Evolutionary conservation across 2,888 invertebrate species (phyloP), one percentile per base, ranked within the genome.

Genomic region (Lepidonotus clava): DNA sequence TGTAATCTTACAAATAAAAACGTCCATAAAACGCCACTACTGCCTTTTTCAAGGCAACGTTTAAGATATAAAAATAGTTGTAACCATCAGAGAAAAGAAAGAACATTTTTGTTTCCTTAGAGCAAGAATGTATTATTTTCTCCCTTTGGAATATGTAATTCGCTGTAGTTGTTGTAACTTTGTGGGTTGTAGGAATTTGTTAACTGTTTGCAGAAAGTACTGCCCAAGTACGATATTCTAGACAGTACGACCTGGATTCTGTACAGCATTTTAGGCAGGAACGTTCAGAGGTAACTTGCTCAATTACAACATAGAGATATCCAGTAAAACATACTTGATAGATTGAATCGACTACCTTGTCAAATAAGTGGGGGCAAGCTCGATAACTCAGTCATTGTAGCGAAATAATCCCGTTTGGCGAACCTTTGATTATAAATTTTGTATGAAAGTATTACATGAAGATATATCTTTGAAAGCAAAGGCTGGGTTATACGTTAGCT

Each of bases 121-220:
- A 46, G 8, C 8, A 46, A 46, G 8, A 46, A 46, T 11, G 18
- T 8, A 11, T 46, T 46, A 46, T 46, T 46, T 46, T 11, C 8
- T 46, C 8, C 18, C 46, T 46, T 46, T 46, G 8, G 8, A 8
- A 8, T 18, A 46, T 46, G 46, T 46, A 8, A 46, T 11, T 46
- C 46, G 46, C 18, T 46, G 46, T 46, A 8, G 18, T 46, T 46
- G 46, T 46, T 18, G 18, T 46, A 18, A 46, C 32, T n/a, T 24
- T 32, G 66, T 34, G 71, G 36, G 34, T 71, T 38, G 71, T 71
- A 71, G 71, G 71, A 36, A 6, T 71, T 21, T 38, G 36, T 71
- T 34, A 71, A 71, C 61, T 36, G 71, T 71, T 71, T 71, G 36
- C 71, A 71, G 71, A 66, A 34, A 71, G 38, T 66, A 8, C 71